Evolutionary conservation across 2,113 vertebrate genomes (phyloP).

Genomic region (Xenus cinereus): DNA sequence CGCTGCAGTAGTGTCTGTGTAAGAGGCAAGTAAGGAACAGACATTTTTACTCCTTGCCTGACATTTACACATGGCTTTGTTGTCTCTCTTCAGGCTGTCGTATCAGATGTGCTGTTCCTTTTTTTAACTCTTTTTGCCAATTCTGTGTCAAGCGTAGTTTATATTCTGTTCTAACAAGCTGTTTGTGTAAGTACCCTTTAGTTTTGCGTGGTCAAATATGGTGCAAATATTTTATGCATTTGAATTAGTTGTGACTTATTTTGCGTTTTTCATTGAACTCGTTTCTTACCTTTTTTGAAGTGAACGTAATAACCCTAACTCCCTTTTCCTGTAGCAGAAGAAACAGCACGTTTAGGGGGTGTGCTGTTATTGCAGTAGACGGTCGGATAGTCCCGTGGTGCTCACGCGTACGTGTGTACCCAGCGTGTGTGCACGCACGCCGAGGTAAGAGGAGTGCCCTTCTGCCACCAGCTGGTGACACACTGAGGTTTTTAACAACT

Average conservation of each 20-base stretch:
- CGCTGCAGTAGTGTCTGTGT: not conserved
- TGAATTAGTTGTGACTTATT: not conserved
- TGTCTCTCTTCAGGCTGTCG: not conserved
- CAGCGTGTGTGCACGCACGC: rapidly evolving
- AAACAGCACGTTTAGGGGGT: not conserved
- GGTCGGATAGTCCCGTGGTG: not conserved
- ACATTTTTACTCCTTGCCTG: not conserved
- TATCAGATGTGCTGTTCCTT: not conserved
- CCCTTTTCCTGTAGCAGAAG: not conserved
- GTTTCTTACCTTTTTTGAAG: not conserved
- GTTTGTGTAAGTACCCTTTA: not conserved
- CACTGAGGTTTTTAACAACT: not conserved
- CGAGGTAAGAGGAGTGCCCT: not conserved
- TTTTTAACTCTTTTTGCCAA: not conserved
- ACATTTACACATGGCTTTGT: constrained; percentile 3
- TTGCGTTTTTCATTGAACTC: not conserved
- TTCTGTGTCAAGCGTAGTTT: not conserved
- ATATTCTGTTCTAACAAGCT: not conserved
- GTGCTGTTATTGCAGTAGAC: not conserved
- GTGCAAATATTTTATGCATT: not conserved
- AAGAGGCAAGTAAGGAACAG: constrained; percentile 5
- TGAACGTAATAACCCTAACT: not conserved
- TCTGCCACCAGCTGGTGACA: not conserved
- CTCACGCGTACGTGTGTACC: rapidly evolving
- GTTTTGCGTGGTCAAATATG: not conserved